Conservation (phyloP, 2,113 vertebrate genomes). For the Columbina picui region DNA sequence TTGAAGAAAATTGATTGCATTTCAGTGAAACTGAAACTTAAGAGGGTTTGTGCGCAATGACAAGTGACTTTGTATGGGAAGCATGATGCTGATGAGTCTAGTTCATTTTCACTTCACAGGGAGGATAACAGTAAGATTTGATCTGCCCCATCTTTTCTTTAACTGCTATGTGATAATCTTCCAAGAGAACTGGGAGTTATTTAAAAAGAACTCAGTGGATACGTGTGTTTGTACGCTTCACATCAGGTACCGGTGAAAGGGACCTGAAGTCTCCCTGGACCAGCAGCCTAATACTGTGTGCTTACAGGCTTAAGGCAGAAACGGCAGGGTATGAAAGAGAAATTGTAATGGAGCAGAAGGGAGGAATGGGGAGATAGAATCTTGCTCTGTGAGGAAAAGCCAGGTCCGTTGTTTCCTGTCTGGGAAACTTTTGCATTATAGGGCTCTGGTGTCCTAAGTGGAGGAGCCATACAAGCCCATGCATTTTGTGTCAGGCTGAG, state of each 20-base stretch:
- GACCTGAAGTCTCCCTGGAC: neutral
- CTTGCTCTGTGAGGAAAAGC: neutral
- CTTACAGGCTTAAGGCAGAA: neutral
- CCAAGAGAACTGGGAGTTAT: neutral
- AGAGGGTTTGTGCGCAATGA: neutral
- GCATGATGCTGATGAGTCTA: neutral
- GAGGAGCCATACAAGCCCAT: neutral
- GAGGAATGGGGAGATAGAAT: neutral
- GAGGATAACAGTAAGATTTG: neutral
- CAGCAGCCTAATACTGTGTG: neutral
- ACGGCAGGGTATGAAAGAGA: neutral
- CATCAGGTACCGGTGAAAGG: neutral
- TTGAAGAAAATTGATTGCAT: neutral
- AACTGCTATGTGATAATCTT: neutral
- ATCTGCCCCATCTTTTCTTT: neutral
- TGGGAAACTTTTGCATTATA: neutral
- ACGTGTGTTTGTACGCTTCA: neutral
- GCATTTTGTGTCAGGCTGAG: neutral
- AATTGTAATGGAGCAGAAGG: neutral
- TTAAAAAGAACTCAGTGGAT: neutral
- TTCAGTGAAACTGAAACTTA: neutral
- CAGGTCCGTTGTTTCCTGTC: neutral
- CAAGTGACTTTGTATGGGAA: neutral
- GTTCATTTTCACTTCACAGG: neutral
- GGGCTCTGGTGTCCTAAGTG: neutral